Percentiles rank a stretch among this genome's conserved stretches.
Conservation (phyloP, 2,888 invertebrate genomes). For the Nymphalis c-album region DNA sequence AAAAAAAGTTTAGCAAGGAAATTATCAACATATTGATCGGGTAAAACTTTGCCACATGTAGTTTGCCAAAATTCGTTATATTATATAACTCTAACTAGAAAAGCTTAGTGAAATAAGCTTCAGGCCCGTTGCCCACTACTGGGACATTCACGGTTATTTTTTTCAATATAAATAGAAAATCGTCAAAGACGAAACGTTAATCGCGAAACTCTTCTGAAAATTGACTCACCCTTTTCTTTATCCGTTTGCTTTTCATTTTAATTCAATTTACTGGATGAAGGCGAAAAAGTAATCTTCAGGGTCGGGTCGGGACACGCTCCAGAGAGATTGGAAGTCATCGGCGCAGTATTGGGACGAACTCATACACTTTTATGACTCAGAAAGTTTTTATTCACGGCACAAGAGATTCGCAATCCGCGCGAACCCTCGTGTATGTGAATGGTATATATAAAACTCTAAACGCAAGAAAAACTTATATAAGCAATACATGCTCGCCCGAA, state of each 20-base stretch:
- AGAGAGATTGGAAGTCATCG: constrained; percentile 79
- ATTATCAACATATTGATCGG: no score
- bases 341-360: constrained; percentile 78
- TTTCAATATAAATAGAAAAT: not conserved
- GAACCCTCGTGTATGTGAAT: constrained; percentile 43
- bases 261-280: constrained; percentile 79
- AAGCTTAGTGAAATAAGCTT: no score
- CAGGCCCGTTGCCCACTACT: no score
- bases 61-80: no score
- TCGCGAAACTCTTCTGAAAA: constrained; percentile 55
- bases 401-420: constrained; percentile 68
- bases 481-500: not conserved
- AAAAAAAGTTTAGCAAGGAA: no score
- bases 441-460: constrained; percentile 22
- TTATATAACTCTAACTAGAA: no score
- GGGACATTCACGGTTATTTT: not conserved
- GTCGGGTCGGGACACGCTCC: constrained; percentile 75
- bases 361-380: constrained; percentile 77
- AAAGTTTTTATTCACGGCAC: constrained; percentile 76
- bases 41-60: no score
- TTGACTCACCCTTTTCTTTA: constrained; percentile 73
- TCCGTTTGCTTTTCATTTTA: constrained; percentile 78
- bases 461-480: constrained; percentile 15
- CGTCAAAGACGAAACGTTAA: constrained; percentile 16
- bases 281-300: constrained; percentile 78